These are phyloP conservation scores for Heteropelma amictum DNA, from an alignment of 2,888 invertebrate genomes.

Conservation along the genomic window DNA sequence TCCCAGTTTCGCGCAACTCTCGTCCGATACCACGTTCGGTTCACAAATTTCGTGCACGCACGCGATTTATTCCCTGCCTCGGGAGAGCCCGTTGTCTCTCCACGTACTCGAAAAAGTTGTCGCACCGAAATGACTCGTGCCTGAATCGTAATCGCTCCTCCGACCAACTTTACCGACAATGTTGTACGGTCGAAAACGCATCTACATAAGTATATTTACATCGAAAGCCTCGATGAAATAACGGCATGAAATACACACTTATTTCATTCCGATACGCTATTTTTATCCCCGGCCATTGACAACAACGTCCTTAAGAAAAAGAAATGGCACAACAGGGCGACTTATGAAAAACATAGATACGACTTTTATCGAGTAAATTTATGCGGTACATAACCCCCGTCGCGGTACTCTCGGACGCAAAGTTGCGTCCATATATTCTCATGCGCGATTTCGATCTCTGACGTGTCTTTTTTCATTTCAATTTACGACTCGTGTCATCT, in stretches of 20 bases:
- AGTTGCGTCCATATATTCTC: constrained; percentile 1
- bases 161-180: constrained; percentile 30
- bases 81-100: constrained; percentile 22
- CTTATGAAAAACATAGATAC: constrained; percentile 54
- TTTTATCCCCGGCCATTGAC: neutral
- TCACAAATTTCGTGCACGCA: constrained; percentile 42
- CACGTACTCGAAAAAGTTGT: constrained; percentile 50
- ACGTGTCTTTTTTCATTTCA: constrained; percentile 40
- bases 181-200: neutral
- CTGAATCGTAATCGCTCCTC: constrained; percentile 49
- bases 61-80: constrained; percentile 45
- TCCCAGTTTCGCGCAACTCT: neutral
- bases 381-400: constrained; percentile 7
- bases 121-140: constrained; percentile 45
- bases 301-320: neutral
- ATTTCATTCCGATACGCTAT: neutral
- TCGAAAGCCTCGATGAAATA: neutral
- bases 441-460: constrained; percentile 43
- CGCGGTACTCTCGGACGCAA: neutral
- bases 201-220: neutral
- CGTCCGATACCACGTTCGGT: constrained; percentile 22
- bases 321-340: constrained; percentile 33
- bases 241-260: neutral
- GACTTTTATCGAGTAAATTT: constrained; percentile 46
- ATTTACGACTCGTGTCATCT: neutral